phyloP scores from a whole-genome alignment of 2,888 invertebrate species.

The Chalcosyrphus nemorum region DNA sequence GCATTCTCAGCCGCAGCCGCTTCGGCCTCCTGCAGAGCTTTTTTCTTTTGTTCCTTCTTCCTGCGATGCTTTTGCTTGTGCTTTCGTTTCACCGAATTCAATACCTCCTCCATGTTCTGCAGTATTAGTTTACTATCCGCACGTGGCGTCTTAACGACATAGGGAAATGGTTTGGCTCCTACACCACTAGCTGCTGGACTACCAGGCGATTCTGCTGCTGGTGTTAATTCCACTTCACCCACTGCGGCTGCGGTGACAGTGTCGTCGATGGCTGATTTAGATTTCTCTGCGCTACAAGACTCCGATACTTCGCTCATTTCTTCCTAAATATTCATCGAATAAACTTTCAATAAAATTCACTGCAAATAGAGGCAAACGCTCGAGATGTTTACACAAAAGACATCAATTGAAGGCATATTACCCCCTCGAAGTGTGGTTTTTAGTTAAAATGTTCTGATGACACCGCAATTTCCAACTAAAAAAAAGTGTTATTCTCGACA shows the following conservation, averaged over 20 bases:
- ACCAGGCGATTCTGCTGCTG: background rate
- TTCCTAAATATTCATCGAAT: conserved; percentile 63
- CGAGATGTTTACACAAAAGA: conserved; percentile 25
- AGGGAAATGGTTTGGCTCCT: conserved; percentile 61
- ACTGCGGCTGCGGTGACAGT: too few relatives aligned
- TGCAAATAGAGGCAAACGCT: conserved; percentile 55
- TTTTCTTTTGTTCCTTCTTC: conserved; percentile 79
- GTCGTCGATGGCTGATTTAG: conserved; percentile 37
- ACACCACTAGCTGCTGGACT: conserved; percentile 22
- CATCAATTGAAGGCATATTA: conserved; percentile 28
- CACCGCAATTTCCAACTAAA: conserved; percentile 58
- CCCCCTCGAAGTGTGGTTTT: conserved; percentile 43
- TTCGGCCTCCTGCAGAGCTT: conserved; percentile 76
- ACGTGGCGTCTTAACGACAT: conserved; percentile 78
- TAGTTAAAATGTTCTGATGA: conserved; percentile 55
- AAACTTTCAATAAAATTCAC: conserved; percentile 43
- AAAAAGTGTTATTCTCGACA: conserved; percentile 15
- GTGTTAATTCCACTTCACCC: conserved; percentile 8
- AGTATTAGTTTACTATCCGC: conserved; percentile 79
- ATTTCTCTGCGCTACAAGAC: conserved; percentile 48
- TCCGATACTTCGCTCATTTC: conserved; percentile 66
- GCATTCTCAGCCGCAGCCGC: conserved; percentile 71
- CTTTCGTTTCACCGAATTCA: conserved; percentile 80
- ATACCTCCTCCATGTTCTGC: conserved; percentile 81
- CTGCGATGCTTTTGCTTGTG: conserved; percentile 80